phyloP scores from a whole-genome alignment of 2,797 vertebrate genomes.

The Gallirallus australis region DNA sequence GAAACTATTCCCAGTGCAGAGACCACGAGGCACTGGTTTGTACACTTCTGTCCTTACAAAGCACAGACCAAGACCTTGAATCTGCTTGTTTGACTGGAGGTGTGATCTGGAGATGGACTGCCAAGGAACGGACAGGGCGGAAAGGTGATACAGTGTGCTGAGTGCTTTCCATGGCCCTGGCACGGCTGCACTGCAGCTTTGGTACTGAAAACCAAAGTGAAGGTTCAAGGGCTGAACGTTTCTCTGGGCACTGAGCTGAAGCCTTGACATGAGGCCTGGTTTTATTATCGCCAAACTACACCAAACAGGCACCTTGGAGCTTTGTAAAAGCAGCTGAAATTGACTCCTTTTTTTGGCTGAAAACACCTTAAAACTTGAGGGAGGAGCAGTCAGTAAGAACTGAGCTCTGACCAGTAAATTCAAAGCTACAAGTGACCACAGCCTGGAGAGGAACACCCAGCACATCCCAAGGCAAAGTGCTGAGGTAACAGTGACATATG shows the following conservation, averaged over 20 bases:
- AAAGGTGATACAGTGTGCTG: not conserved
- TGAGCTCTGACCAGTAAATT: not conserved
- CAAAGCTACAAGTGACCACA: not conserved
- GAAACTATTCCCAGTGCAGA: not conserved
- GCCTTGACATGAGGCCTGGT: not conserved
- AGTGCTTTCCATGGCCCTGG: not conserved
- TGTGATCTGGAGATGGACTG: not conserved
- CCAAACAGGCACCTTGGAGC: not conserved
- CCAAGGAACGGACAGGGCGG: not conserved
- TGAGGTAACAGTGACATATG: fast-evolving
- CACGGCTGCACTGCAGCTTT: not conserved
- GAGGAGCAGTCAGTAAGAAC: not conserved
- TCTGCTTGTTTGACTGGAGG: not conserved
- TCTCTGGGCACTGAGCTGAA: not conserved
- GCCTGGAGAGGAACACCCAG: not conserved
- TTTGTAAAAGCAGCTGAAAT: not conserved
- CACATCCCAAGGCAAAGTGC: not conserved
- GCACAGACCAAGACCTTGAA: not conserved
- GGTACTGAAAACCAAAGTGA: not conserved
- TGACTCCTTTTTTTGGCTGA: not conserved
- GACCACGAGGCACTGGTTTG: not conserved
- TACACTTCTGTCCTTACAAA: not conserved
- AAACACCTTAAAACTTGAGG: not conserved
- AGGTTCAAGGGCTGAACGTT: not conserved
- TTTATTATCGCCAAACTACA: not conserved